Evolutionary conservation across 2,888 invertebrate species (phyloP).

Genomic region (Drosophila nr. fundita): DNA sequence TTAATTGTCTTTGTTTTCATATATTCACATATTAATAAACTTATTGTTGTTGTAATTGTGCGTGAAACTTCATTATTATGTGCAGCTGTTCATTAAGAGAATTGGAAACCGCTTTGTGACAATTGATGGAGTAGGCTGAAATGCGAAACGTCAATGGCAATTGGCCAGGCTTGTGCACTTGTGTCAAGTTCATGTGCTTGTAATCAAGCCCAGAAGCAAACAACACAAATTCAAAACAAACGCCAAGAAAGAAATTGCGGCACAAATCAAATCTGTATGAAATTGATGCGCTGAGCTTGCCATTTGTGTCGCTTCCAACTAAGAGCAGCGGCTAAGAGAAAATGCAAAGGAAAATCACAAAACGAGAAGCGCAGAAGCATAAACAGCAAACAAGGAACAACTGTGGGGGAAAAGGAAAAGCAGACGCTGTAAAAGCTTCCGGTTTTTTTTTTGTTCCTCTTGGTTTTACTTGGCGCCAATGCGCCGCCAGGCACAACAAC

Average conservation of each 20-base stretch:
- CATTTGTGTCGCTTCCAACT: background rate
- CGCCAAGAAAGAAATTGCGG: conserved; percentile 14
- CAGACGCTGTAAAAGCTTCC: conserved; percentile 63
- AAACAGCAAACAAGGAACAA: conserved; percentile 45
- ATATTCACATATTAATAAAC: background rate
- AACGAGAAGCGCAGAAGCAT: conserved; percentile 69
- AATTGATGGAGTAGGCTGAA: conserved; percentile 3
- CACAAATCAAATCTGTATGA: conserved; percentile 31
- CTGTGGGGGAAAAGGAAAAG: conserved; percentile 31
- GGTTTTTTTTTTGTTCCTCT: conserved; percentile 12
- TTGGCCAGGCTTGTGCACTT: conserved; percentile 16
- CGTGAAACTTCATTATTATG: conserved; percentile 9
- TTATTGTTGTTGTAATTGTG: conserved; percentile 7
- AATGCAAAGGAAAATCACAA: conserved; percentile 30
- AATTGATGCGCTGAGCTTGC: conserved; percentile 7
- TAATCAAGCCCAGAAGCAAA: conserved; percentile 18
- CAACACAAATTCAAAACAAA: conserved; percentile 31
- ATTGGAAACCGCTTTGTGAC: conserved; percentile 19
- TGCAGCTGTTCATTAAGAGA: conserved; percentile 36
- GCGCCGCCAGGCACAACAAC: conserved; percentile 9
- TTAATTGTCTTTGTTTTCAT: conserved; percentile 45
- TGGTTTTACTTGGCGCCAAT: conserved; percentile 52
- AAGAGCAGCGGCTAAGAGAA: conserved; percentile 53
- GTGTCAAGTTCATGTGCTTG: conserved; percentile 68
- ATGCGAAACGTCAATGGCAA: conserved; percentile 21